phyloP scores from a whole-genome alignment of 92 coral and sea anemone genomes.

The Porites evermanni region DNA sequence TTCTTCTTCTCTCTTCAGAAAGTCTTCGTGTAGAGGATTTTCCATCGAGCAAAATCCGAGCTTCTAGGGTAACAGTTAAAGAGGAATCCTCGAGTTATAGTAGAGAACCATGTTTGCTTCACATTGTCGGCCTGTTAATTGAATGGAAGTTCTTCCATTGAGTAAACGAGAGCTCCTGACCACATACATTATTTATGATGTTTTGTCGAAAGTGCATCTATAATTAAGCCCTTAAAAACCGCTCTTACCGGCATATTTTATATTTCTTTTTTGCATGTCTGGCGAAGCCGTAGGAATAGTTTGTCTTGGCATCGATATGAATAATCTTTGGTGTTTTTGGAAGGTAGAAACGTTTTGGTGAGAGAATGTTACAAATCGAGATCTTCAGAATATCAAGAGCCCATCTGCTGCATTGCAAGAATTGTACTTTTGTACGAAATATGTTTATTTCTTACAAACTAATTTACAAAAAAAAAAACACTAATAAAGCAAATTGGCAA shows the following conservation, averaged over 20 bases:
- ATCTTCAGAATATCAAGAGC: too few relatives aligned
- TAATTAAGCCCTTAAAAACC: constrained; percentile 10
- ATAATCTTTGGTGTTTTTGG: too few relatives aligned
- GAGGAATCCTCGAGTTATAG: not conserved
- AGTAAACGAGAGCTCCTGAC: not conserved
- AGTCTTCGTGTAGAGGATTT: constrained; percentile 35
- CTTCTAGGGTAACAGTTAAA: too few relatives aligned
- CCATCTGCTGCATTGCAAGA: too few relatives aligned
- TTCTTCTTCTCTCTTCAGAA: constrained; percentile 60
- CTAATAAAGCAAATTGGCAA: not conserved
- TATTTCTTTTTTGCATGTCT: not conserved
- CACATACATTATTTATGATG: not conserved
- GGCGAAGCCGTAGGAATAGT: not conserved
- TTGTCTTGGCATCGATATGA: too few relatives aligned
- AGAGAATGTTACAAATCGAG: too few relatives aligned
- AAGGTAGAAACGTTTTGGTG: too few relatives aligned
- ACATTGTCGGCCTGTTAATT: not conserved
- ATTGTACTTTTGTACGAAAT: too few relatives aligned
- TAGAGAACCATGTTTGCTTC: not conserved
- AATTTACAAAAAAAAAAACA: not conserved
- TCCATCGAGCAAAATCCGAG: constrained; percentile 20
- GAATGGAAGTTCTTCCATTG: constrained; percentile 23
- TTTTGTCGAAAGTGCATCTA: constrained; percentile 14
- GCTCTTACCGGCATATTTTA: not conserved
- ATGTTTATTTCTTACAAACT: not conserved